Conservation (phyloP, 2,113 vertebrate genomes). For the Haemorhous mexicanus region DNA sequence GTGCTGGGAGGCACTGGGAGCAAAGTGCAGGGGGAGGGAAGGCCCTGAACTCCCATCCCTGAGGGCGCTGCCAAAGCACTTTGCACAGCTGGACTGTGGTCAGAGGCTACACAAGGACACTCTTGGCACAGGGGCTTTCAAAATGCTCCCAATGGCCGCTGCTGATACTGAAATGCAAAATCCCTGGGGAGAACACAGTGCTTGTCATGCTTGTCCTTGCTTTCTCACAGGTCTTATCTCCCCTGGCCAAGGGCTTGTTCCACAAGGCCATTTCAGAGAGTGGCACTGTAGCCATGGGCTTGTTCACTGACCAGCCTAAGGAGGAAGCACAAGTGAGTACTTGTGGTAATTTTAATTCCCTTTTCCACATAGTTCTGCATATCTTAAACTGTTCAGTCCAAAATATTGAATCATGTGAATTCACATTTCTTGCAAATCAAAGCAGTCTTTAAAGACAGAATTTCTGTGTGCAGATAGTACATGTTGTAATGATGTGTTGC, state of each 20-base stretch:
- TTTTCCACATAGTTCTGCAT: neutral
- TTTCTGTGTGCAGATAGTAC: neutral
- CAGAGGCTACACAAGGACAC: neutral
- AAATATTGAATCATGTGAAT: neutral
- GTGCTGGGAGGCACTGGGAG: neutral
- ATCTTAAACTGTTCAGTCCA: neutral
- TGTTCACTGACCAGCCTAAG: neutral
- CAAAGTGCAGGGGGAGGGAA: neutral
- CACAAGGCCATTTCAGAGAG: slow-evolving; percentile 85
- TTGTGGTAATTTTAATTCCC: neutral
- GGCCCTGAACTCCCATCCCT: neutral
- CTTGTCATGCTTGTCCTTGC: neutral
- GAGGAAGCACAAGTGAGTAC: neutral
- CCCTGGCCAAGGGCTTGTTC: slow-evolving; percentile 76
- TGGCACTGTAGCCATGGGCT: neutral
- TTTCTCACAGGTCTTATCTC: slow-evolving; percentile 77
- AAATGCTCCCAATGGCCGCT: neutral
- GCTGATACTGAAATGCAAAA: neutral
- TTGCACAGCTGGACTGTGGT: neutral
- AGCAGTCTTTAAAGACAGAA: neutral
- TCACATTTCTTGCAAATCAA: neutral
- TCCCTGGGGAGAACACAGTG: neutral
- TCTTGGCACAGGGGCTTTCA: neutral
- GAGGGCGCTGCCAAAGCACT: neutral
- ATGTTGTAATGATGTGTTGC: neutral